Percentiles rank a stretch among this genome's conserved stretches.
phyloP scores from a whole-genome alignment of 2,113 vertebrate species.

The Dipodomys merriami region DNA sequence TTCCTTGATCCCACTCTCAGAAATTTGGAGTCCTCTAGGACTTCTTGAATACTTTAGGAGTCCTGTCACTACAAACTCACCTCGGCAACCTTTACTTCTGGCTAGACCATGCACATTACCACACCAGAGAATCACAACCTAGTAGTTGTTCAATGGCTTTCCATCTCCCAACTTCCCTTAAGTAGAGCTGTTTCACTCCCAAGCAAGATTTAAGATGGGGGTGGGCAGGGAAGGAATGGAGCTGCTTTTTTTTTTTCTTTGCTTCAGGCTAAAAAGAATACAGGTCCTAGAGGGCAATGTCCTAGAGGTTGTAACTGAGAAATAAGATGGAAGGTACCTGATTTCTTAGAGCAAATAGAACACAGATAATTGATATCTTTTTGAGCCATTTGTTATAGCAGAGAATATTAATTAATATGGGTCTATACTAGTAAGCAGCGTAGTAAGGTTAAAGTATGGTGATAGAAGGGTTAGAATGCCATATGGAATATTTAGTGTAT shows the following conservation, averaged over 20 bases:
- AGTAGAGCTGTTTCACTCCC: too few relatives aligned
- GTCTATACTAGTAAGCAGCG: not conserved
- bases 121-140: not conserved
- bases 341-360: too few relatives aligned
- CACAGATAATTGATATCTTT: not conserved
- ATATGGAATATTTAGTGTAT: not conserved
- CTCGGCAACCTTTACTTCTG: not conserved
- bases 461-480: too few relatives aligned
- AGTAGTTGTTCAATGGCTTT: not conserved
- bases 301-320: too few relatives aligned
- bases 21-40: not conserved
- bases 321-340: too few relatives aligned
- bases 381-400: constrained; percentile 2
- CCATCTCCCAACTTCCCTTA: not conserved
- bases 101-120: not conserved
- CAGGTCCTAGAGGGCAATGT: too few relatives aligned
- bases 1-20: not conserved
- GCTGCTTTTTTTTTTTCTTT: too few relatives aligned
- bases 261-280: too few relatives aligned
- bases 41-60: not conserved
- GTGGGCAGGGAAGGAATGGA: too few relatives aligned
- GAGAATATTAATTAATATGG: constrained; percentile 2
- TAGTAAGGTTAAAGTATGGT: too few relatives aligned
- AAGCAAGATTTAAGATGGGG: too few relatives aligned
- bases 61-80: constrained; percentile 24